These are phyloP conservation scores for Leptocoma aspasia DNA, from an alignment of 2,113 vertebrate species.

Conservation along the genomic window DNA sequence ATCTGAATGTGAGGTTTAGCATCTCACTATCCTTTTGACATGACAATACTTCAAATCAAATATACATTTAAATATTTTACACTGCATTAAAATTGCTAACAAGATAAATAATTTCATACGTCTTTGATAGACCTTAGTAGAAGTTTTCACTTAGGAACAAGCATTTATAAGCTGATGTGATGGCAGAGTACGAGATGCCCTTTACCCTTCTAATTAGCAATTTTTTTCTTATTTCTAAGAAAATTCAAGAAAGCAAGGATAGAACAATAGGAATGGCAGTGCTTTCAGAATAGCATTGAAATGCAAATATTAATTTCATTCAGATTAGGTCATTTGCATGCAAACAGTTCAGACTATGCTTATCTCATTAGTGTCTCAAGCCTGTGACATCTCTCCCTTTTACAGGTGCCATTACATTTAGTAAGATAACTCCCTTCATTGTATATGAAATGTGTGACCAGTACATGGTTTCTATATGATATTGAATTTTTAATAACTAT, in stretches of 20 bases:
- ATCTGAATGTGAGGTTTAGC: background rate
- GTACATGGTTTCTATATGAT: background rate
- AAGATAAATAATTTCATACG: background rate
- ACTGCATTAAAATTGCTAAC: background rate
- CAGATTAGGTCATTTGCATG: conserved; percentile 67
- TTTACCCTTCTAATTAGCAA: background rate
- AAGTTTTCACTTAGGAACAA: background rate
- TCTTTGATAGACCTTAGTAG: background rate
- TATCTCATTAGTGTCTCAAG: conserved; percentile 61
- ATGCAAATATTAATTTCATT: conserved; percentile 57
- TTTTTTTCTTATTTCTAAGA: background rate
- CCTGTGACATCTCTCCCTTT: conserved; percentile 37
- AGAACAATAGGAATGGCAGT: background rate
- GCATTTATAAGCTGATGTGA: background rate
- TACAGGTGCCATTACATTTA: conserved; percentile 48
- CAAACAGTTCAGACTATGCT: conserved; percentile 28
- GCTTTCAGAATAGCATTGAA: conserved; percentile 41
- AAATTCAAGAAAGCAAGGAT: conserved; percentile 2
- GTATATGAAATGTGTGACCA: conserved; percentile 41
- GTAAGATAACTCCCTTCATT: conserved; percentile 46
- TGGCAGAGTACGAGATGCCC: background rate
- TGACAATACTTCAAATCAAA: background rate
- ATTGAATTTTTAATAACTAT: conserved; percentile 39
- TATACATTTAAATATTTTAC: background rate
- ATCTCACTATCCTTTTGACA: background rate